Percentiles rank a stretch among this genome's conserved stretches.
Evolutionary conservation across 1,140 invertebrate species (phyloP).

Genomic region (Microplitis mediator): DNA sequence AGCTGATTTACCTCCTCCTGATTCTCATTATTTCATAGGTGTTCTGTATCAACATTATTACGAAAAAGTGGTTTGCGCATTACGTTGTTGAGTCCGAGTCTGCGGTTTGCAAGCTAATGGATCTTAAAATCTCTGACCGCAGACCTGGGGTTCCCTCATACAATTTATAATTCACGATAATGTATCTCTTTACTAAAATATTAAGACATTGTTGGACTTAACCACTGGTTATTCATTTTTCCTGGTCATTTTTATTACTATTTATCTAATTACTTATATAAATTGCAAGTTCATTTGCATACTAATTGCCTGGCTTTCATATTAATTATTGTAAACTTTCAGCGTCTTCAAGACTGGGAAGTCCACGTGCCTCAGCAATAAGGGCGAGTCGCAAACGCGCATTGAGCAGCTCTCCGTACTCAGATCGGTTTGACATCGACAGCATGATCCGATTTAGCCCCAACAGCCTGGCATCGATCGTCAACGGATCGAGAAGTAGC

Average conservation of each 20-base stretch:
- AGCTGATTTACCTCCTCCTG: not conserved
- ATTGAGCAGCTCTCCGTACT: conserved; percentile 91
- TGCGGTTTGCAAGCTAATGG: conserved; percentile 57
- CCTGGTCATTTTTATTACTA: too few relatives aligned
- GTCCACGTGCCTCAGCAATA: conserved; percentile 67
- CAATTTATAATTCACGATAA: conserved; percentile 4
- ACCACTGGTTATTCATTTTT: too few relatives aligned
- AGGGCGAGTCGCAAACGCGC: conserved; percentile 86
- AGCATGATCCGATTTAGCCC: conserved; percentile 95
- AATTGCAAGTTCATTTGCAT: not conserved
- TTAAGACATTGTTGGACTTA: not conserved
- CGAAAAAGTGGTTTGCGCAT: conserved; percentile 55
- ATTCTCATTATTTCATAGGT: not conserved
- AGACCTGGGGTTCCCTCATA: conserved; percentile 29
- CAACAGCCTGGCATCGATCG: conserved; percentile 88
- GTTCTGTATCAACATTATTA: conserved; percentile 1
- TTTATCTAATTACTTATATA: too few relatives aligned
- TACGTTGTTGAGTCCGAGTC: conserved; percentile 46
- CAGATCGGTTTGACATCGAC: conserved; percentile 91
- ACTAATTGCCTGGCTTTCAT: too few relatives aligned
- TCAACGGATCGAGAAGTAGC: conserved; percentile 84
- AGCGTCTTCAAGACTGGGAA: conserved; percentile 75
- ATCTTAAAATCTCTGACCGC: conserved; percentile 54
- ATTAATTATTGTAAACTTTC: conserved; percentile 28
- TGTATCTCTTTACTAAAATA: not conserved